phyloP scores from a whole-genome alignment of 35 echinoderm and acorn worm species.

The Chiridota heheva region DNA sequence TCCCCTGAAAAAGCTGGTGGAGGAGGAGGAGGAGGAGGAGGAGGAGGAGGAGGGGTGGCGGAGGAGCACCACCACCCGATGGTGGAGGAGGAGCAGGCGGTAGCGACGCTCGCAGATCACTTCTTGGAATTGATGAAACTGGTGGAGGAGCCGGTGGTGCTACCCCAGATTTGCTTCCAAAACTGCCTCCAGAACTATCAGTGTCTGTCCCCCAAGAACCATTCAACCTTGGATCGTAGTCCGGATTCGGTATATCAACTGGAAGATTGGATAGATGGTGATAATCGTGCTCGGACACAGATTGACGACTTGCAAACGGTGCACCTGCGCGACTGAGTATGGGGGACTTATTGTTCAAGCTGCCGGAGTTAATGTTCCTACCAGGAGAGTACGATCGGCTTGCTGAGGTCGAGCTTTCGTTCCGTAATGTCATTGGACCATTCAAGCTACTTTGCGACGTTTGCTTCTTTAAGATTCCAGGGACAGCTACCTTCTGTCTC shows the following conservation, averaged over 20 bases:
- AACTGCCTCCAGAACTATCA: not conserved
- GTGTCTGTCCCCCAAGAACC: not conserved
- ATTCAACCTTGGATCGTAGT: conserved; percentile 45
- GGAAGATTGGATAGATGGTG: conserved; percentile 27
- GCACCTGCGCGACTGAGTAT: not conserved
- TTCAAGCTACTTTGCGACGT: conserved; percentile 2
- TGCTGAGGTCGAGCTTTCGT: not conserved
- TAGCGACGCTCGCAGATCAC: conserved; percentile 9
- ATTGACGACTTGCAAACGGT: conserved; percentile 11
- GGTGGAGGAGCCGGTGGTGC: conserved; percentile 24
- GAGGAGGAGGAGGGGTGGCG: conserved; percentile 3
- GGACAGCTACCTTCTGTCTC: too few relatives aligned
- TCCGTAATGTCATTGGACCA: not conserved
- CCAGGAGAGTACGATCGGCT: not conserved
- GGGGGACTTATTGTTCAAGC: not conserved
- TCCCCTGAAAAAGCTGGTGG: not conserved
- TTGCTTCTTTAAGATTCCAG: conserved; percentile 23
- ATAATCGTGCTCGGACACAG: conserved; percentile 17
- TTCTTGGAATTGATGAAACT: conserved; percentile 26
- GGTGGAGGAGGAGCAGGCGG: conserved; percentile 16
- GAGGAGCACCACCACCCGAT: not conserved
- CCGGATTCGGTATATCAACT: conserved; percentile 51
- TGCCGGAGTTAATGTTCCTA: not conserved
- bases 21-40: conserved; percentile 2
- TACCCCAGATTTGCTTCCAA: not conserved